These are phyloP conservation scores for Xerus inauris DNA, from an alignment of 2,113 vertebrate species.

Conservation along the genomic window DNA sequence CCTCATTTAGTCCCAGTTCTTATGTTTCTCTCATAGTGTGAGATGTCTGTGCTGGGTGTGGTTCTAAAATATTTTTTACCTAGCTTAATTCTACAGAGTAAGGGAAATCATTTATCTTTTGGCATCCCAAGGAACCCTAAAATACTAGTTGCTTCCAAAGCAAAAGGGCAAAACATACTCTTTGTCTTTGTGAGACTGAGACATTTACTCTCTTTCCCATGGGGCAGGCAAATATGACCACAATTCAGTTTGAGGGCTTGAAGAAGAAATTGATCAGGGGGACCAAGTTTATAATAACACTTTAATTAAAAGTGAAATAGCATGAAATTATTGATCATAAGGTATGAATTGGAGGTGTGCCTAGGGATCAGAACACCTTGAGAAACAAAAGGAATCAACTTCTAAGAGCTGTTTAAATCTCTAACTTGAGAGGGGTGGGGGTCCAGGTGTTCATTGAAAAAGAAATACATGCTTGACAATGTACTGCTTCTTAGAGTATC, in stretches of 20 bases:
- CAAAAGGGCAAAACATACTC: not conserved
- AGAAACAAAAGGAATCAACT: not conserved
- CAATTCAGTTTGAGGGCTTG: not conserved
- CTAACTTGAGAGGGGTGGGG: not conserved
- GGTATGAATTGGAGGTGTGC: not conserved
- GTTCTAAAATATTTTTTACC: not conserved
- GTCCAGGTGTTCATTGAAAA: not conserved
- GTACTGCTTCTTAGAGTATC: not conserved
- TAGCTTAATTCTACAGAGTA: not conserved
- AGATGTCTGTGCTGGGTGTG: not conserved
- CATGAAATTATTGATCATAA: not conserved
- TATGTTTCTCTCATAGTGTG: not conserved
- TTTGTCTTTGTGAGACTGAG: not conserved
- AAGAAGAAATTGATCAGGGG: not conserved
- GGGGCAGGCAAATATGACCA: not conserved
- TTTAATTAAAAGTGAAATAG: not conserved
- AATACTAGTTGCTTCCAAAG: not conserved
- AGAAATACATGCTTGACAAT: not conserved
- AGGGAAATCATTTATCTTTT: not conserved
- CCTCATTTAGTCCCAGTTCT: not conserved
- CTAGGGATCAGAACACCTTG: not conserved
- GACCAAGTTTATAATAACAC: not conserved
- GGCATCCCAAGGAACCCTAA: not conserved
- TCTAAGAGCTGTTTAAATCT: not conserved
- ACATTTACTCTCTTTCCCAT: not conserved